phyloP scores from a whole-genome alignment of 2,797 vertebrate species.

The Clamator glandarius region DNA sequence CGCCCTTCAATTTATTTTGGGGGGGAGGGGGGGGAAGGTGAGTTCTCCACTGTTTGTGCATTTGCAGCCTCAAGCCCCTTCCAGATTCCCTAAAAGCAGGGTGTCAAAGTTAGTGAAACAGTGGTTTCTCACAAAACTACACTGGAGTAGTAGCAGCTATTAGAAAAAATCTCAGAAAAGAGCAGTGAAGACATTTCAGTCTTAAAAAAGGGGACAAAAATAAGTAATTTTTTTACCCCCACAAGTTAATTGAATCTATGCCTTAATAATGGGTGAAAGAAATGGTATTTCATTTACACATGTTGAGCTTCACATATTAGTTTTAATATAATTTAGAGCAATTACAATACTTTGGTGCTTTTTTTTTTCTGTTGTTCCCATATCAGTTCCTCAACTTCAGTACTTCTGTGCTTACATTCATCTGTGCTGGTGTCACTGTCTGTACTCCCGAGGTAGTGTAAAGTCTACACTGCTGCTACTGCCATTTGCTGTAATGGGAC shows the following conservation, averaged over 20 bases:
- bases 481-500: background rate
- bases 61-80: background rate
- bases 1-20: background rate
- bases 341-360: background rate
- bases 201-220: background rate
- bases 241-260: background rate
- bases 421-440: background rate
- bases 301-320: background rate
- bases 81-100: background rate
- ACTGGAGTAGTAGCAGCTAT: background rate
- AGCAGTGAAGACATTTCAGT: background rate
- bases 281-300: background rate
- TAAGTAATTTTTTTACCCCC: background rate
- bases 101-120: background rate
- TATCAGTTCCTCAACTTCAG: background rate
- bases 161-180: background rate
- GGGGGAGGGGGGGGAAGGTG: no score
- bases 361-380: background rate
- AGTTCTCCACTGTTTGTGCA: background rate
- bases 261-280: background rate
- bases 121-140: background rate
- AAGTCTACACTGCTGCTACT: background rate
- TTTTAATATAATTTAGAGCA: background rate
- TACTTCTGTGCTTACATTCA: background rate
- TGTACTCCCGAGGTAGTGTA: no score